Evolutionary conservation across 92 coral and sea anemone species (phyloP).

Genomic region (Paragorgia papillata): DNA sequence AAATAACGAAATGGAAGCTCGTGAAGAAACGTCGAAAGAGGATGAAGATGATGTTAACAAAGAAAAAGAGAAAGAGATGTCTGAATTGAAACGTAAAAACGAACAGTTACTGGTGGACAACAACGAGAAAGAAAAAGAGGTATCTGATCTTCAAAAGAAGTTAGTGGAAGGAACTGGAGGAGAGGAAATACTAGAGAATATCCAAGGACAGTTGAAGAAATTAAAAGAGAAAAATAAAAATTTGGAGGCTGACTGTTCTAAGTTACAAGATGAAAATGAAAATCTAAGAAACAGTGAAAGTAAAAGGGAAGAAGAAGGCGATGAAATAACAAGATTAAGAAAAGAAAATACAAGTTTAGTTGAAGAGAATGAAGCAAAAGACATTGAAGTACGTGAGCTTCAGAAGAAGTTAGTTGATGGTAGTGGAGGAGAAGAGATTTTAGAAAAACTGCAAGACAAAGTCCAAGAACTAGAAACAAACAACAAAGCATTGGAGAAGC

Average conservation of each 20-base stretch:
- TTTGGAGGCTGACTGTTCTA: conserved; percentile 65
- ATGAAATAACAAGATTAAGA: conserved; percentile 50
- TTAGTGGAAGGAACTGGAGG: conserved; percentile 38
- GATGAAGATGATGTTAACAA: conserved; percentile 30
- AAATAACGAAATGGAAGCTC: conserved; percentile 44
- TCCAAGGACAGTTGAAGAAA: conserved; percentile 60
- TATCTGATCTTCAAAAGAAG: conserved; percentile 58
- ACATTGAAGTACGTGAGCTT: neutral
- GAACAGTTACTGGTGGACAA: conserved; percentile 60
- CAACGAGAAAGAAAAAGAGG: conserved; percentile 56
- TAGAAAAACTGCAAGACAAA: conserved; percentile 66
- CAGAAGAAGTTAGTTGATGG: neutral
- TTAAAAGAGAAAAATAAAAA: conserved; percentile 71
- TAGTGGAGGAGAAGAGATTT: conserved; percentile 45
- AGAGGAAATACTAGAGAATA: conserved; percentile 65
- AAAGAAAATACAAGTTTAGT: conserved; percentile 57
- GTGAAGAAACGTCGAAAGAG: conserved; percentile 51
- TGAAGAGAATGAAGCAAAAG: conserved; percentile 49
- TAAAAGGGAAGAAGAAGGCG: conserved; percentile 51
- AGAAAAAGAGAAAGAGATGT: neutral
- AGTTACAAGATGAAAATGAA: neutral
- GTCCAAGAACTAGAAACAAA: conserved; percentile 51
- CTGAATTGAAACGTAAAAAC: conserved; percentile 28
- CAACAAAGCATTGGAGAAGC: neutral
- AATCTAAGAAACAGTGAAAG: conserved; percentile 35